Conservation (phyloP, 2,113 vertebrate genomes). For the Perca flavescens region DNA sequence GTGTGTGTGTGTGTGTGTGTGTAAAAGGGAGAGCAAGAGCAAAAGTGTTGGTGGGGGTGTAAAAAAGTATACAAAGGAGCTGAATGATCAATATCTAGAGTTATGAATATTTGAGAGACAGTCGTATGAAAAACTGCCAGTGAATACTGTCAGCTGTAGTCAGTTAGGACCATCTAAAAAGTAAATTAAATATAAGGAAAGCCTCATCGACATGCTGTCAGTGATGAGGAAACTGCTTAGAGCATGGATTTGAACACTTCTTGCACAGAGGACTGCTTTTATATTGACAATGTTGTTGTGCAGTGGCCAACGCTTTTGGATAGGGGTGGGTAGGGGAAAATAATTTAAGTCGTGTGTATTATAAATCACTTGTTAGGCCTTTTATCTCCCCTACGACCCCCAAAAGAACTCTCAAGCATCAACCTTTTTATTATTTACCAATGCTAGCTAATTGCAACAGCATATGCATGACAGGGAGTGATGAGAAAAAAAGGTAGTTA, state of each 20-base stretch:
- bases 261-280: neutral
- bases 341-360: neutral
- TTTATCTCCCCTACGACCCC: neutral
- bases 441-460: neutral
- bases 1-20: neutral
- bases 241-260: neutral
- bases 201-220: neutral
- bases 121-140: conserved; percentile 1
- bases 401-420: neutral
- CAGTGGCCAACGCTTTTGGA: neutral
- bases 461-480: neutral
- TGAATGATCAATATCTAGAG: conserved; percentile 35
- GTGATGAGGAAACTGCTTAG: conserved; percentile 7
- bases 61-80: neutral
- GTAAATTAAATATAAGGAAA: conserved; percentile 4
- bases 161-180: neutral
- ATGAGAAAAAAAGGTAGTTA: neutral
- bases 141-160: conserved; percentile 21
- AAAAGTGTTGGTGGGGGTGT: neutral
- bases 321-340: neutral
- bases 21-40: neutral
- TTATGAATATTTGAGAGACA: conserved; percentile 23
- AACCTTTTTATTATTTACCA: neutral
- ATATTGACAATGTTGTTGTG: neutral
- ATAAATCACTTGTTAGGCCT: neutral